Conservation (phyloP, 2,113 vertebrate species). For the Dolichotis patagonum region DNA sequence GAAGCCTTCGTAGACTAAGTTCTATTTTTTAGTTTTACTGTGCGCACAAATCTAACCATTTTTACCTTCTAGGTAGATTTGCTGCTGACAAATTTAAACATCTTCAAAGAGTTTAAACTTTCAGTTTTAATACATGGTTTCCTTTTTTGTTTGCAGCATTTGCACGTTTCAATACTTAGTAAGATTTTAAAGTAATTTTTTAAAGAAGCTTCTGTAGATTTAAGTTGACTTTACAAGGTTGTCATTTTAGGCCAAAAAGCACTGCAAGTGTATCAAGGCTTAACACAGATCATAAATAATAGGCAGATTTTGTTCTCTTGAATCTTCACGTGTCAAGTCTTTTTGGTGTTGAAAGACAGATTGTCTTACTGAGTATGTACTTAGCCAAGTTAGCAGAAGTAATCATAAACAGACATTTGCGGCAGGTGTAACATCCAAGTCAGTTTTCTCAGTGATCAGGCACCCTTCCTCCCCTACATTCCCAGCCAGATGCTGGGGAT, state of each 20-base stretch:
- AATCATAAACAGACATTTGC: neutral
- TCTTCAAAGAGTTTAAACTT: conserved; percentile 43
- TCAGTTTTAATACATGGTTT: conserved; percentile 36
- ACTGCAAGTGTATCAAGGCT: conserved; percentile 14
- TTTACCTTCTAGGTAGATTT: neutral
- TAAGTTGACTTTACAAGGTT: conserved; percentile 34
- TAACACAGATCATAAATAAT: neutral
- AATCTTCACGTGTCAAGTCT: conserved; percentile 33
- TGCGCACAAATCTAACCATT: neutral
- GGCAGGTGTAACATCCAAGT: neutral
- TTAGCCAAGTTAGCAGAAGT: neutral
- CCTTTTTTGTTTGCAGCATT: conserved; percentile 21
- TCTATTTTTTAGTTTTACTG: neutral
- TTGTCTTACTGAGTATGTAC: neutral
- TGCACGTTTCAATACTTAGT: conserved; percentile 10
- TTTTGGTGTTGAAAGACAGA: conserved; percentile 16
- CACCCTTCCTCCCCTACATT: neutral
- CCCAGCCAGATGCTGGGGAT: neutral
- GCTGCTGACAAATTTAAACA: neutral
- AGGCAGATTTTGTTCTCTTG: conserved; percentile 34
- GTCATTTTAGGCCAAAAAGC: neutral
- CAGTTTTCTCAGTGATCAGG: neutral
- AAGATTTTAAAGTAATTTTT: conserved; percentile 40
- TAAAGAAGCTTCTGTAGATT: conserved; percentile 10
- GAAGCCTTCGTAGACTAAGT: neutral